phyloP scores from a whole-genome alignment of 1,140 invertebrate species.

The Phocides pigmalion region DNA sequence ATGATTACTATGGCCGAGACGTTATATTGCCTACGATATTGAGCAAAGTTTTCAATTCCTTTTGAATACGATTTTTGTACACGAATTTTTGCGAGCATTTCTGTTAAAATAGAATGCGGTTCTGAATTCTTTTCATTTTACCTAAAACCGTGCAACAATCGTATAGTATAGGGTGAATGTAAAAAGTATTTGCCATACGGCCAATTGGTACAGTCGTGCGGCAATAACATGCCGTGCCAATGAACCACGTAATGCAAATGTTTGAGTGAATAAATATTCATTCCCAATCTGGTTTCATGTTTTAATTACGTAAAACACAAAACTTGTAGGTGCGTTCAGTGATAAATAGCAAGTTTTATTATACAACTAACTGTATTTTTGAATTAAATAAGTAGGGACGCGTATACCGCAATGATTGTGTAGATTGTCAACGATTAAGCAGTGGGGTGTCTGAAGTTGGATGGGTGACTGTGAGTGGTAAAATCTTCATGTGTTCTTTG shows the following conservation, averaged over 20 bases:
- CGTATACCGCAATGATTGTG: too few relatives aligned
- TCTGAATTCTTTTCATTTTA: slow-evolving; percentile 10
- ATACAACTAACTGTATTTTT: too few relatives aligned
- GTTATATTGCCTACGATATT: too few relatives aligned
- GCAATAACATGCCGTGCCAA: not conserved
- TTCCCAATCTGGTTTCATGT: not conserved
- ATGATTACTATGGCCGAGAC: not conserved
- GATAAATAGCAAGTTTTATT: too few relatives aligned
- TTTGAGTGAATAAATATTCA: slow-evolving; percentile 8
- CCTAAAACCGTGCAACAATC: not conserved
- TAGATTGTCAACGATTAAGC: too few relatives aligned
- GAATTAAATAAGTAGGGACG: too few relatives aligned
- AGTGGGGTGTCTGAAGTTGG: too few relatives aligned
- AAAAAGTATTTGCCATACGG: slow-evolving; percentile 6
- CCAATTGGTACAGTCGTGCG: not conserved
- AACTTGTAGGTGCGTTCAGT: too few relatives aligned
- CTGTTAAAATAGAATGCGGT: not conserved
- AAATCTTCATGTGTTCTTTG: too few relatives aligned
- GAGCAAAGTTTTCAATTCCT: too few relatives aligned
- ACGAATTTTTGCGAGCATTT: not conserved
- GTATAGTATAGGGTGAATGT: not conserved
- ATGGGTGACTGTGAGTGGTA: too few relatives aligned
- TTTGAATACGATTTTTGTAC: not conserved
- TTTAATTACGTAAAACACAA: too few relatives aligned
- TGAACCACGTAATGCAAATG: slow-evolving; percentile 2